Conservation (phyloP, 2,888 invertebrate species). For the Ischnus inquisitorius region DNA sequence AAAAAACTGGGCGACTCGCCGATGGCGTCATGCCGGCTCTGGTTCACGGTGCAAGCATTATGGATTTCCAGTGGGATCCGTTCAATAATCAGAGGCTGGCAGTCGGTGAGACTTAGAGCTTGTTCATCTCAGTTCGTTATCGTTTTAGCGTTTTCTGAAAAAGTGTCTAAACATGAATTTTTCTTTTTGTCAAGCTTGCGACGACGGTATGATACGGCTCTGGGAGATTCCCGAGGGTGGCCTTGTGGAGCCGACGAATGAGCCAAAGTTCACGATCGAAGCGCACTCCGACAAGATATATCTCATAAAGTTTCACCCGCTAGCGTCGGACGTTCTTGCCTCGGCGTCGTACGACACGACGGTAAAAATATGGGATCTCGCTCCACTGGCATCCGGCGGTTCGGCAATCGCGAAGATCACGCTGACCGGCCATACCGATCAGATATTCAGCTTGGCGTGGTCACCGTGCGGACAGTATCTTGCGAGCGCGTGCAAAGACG, state of each 20-base stretch:
- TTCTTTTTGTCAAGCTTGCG: conserved; percentile 88
- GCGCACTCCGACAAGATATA: conserved; percentile 97
- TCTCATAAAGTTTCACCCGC: conserved; percentile 95
- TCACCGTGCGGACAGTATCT: conserved; percentile 95
- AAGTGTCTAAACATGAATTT: not conserved
- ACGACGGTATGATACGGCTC: conserved; percentile 93
- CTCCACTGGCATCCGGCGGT: conserved; percentile 81
- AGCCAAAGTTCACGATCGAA: conserved; percentile 89
- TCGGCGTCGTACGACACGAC: conserved; percentile 97
- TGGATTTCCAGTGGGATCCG: conserved; percentile 98
- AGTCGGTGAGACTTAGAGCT: conserved; percentile 86
- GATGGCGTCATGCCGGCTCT: conserved; percentile 95
- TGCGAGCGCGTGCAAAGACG: conserved; percentile 96
- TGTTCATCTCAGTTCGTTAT: not conserved
- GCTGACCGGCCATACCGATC: conserved; percentile 93
- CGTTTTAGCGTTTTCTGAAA: conserved; percentile 5
- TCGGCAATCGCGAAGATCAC: conserved; percentile 89
- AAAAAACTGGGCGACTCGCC: conserved; percentile 91
- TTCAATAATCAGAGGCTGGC: conserved; percentile 93
- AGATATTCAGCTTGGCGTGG: conserved; percentile 97
- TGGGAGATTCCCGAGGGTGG: conserved; percentile 92
- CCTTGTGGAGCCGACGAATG: conserved; percentile 92
- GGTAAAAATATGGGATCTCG: conserved; percentile 95
- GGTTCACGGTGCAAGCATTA: conserved; percentile 94
- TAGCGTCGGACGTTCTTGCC: conserved; percentile 94